phyloP scores from a whole-genome alignment of 1,140 invertebrate species.

The Drosophila triauraria region DNA sequence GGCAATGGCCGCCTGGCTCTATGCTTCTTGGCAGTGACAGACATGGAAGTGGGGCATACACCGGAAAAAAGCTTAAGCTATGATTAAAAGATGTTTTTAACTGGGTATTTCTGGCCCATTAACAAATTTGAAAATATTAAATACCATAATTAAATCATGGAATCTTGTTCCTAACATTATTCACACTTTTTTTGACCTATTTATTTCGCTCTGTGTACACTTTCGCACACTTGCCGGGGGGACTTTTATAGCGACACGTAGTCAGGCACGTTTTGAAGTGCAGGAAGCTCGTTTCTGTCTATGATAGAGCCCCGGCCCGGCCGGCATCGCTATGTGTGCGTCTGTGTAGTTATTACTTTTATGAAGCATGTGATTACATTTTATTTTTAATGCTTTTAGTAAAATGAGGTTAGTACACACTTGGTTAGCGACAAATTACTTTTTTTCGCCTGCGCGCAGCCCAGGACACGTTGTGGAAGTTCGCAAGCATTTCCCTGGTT shows the following conservation, averaged over 20 bases:
- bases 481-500: not conserved
- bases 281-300: slow-evolving; percentile 60
- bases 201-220: slow-evolving; percentile 12
- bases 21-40: slow-evolving; percentile 62
- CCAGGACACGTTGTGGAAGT: slow-evolving; percentile 37
- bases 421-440: slow-evolving; percentile 84
- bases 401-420: slow-evolving; percentile 83
- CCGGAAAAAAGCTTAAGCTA: not conserved
- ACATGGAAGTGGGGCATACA: slow-evolving; percentile 29
- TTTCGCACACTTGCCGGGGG: slow-evolving; percentile 40
- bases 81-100: no score
- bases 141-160: no score
- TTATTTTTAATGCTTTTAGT: slow-evolving; percentile 84
- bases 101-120: no score
- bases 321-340: slow-evolving; percentile 27
- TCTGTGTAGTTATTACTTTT: slow-evolving; percentile 79
- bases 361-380: slow-evolving; percentile 84
- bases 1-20: slow-evolving; percentile 29
- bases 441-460: slow-evolving; percentile 15
- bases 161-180: no score
- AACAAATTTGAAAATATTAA: no score
- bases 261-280: slow-evolving; percentile 73
- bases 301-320: slow-evolving; percentile 32
- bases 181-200: not conserved
- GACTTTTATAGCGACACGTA: slow-evolving; percentile 79